Evolutionary conservation across 2,797 vertebrate species (phyloP), one percentile per base, ranked within the genome.

Genomic region (Erpetoichthys calabaricus): DNA sequence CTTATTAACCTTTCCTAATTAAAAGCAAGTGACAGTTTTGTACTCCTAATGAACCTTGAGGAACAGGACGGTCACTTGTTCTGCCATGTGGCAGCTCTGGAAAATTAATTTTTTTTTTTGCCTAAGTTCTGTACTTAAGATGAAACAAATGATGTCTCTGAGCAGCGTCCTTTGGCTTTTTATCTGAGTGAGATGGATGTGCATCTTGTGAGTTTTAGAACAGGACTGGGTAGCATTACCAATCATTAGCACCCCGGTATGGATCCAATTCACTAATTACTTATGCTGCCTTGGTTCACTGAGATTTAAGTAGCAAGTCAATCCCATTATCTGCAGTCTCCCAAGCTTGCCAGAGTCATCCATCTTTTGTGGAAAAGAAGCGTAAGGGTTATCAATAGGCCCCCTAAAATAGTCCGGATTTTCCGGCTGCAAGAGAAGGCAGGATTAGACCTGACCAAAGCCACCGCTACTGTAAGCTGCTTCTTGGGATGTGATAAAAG

Each of bases 1-100:
- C 88, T 90, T 91, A 94, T 94, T 96, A 96, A 89, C 87, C 87
- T 84, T 84, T 72, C 84, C 90, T 95, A 94, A 95, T 96, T 92
- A 91, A 91, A 94, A 89, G 80, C 86, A 88, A 76, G 81, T 77
- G 80, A 87, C 78, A 75, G 85, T 82, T 87, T 91, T 91, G 88
- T 90, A 89, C 82, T 81, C 79, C 78, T 90, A 92, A 95, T 93
- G 90, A 91, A 91, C 89, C 89, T 87, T 89, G 84, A 82, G 85
- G 86, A 81, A 84, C 82, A 89, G 79, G 75, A 79, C 80, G 80
- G 86, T 84, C 82, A 86, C 80, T 81, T 84, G 84, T 79, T 83
- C 85, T 82, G 80, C 85, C 74, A 77, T 72, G 76, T 84, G 85
- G 82, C 85, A 85, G 80, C 70, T 68, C 75, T 75, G 72, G 82